Evolutionary conservation across 2,113 vertebrate species (phyloP).

Genomic region (Antechinus stuartii): DNA sequence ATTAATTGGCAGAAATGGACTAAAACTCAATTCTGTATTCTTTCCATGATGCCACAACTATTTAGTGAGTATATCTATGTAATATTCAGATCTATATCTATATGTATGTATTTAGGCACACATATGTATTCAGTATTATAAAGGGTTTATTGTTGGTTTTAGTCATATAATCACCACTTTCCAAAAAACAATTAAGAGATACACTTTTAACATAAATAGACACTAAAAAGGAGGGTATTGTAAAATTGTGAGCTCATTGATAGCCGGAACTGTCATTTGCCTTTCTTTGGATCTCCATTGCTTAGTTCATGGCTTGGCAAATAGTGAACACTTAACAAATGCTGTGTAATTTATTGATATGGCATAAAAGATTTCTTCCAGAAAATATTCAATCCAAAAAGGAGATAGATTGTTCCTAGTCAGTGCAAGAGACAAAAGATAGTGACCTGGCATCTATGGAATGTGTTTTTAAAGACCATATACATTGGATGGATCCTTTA

Average conservation of each 20-base stretch:
- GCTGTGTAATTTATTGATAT: background rate
- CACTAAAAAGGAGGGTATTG: background rate
- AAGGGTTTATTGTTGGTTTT: background rate
- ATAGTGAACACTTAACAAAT: background rate
- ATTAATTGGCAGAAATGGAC: background rate
- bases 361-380: background rate
- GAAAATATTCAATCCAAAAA: background rate
- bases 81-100: background rate
- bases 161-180: background rate
- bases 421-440: background rate
- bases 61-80: background rate
- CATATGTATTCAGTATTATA: background rate
- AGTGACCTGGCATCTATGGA: background rate
- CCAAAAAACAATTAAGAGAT: background rate
- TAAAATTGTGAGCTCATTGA: background rate
- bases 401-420: background rate
- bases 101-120: no score
- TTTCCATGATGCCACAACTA: background rate
- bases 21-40: background rate
- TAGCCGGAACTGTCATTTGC: background rate
- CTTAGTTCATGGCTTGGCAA: background rate
- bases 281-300: background rate
- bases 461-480: background rate
- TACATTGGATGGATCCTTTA: background rate
- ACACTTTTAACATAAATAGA: background rate